Percentiles rank a stretch among this genome's conserved stretches.
These are phyloP conservation scores for Tachyglossus aculeatus DNA, from an alignment of 2,797 vertebrate genomes.

Conservation along the genomic window DNA sequence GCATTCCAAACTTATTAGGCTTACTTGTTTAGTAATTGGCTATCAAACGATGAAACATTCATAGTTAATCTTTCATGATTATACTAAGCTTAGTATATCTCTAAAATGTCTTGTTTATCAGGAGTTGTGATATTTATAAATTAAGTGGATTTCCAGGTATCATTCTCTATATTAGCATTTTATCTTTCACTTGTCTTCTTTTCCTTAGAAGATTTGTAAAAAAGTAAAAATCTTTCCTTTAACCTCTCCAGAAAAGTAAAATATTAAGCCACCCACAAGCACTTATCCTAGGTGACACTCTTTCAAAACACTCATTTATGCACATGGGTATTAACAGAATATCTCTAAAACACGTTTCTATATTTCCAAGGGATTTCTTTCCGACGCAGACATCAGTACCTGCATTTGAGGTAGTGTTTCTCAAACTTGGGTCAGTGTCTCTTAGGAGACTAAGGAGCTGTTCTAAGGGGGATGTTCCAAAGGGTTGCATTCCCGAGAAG, in stretches of 20 bases:
- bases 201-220: constrained; percentile 26
- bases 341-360: background rate
- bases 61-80: background rate
- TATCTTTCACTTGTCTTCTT: background rate
- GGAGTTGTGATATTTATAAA: background rate
- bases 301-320: constrained; percentile 4
- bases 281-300: constrained; percentile 31
- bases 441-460: too few relatives aligned
- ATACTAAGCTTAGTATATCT: background rate
- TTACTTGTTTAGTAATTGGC: background rate
- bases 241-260: constrained; percentile 37
- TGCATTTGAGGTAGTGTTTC: too few relatives aligned
- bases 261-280: constrained; percentile 33
- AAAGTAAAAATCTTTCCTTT: constrained; percentile 19
- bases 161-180: background rate
- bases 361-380: background rate
- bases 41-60: background rate
- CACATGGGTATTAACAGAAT: constrained; percentile 26
- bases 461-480: too few relatives aligned
- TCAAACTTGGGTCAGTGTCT: too few relatives aligned
- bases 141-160: too few relatives aligned
- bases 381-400: background rate
- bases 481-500: too few relatives aligned
- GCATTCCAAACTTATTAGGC: background rate
- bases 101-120: background rate